Base-by-base conservation (phyloP, 2,113 vertebrate species). In the Chloroceryle aenea region DNA sequence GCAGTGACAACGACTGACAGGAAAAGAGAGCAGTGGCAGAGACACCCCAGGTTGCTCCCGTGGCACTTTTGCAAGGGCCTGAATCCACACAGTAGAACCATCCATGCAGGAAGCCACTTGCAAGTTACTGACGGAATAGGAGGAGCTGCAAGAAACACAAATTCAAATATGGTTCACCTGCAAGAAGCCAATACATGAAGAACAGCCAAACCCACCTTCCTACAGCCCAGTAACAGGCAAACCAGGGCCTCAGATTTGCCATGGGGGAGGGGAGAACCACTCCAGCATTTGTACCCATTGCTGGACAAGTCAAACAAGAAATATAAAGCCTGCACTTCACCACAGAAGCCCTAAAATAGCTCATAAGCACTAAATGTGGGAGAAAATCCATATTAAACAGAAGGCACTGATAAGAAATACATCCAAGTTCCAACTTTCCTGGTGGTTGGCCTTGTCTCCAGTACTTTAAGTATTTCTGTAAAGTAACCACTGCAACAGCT, bases 371-470 rank as follows among this genome's bases (percentile, higher is more conserved):
- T 74, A 80, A 86, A 78, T 7, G 59, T 81, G 59, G 40, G 72
- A 25, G 2, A 43, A 90, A 86, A 94, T 83, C 45, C 75, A 10
- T 22, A 90, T 61, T n/a, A 84, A 84, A 67, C 59, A 85, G 88
- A 88, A 90, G 42, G 12, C 32, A 67, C 47, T 63, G 67, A 80
- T 83, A 94, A 91, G 87, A 83, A 96, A 90, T 16, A 40, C 0
- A 20, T 30, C 40, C 4, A 5, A 8, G 17, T 78, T 94, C 68
- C 79, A 81, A 4, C 40, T 84, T 30, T 76, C 52, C 68, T 68
- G 45, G 18, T 40, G 53, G 7, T 8, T 87, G 36, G 59, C 75
- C 63, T 77, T 88, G 87, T 43, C 53, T 47, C 38, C 79, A 53
- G 40, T 6, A 50, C 36, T 69, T 45, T 48, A 25, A 53, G 11